Conservation (phyloP, 2,113 vertebrate genomes). For the Labrus mixtus region DNA sequence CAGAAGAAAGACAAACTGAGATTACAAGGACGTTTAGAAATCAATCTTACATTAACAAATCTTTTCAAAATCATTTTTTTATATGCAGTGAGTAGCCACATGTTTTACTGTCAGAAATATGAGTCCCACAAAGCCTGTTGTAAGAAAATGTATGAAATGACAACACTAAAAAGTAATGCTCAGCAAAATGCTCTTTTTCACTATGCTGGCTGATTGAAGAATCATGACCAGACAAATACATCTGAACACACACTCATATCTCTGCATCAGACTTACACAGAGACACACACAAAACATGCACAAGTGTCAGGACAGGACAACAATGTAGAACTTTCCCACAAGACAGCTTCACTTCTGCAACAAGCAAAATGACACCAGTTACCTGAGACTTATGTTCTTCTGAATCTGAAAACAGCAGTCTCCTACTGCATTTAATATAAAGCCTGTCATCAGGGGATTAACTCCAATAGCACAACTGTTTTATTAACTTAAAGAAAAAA, state of each 20-base stretch:
- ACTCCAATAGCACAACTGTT: not conserved
- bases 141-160: too few species aligned
- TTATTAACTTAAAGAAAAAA: not conserved
- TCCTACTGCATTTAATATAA: not conserved
- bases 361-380: not conserved
- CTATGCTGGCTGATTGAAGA: conserved; percentile 16
- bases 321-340: not conserved
- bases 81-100: not conserved
- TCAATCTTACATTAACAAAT: too few species aligned
- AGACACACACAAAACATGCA: not conserved
- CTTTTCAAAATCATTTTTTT: not conserved
- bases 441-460: not conserved
- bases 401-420: not conserved
- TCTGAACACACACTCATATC: not conserved
- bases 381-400: not conserved
- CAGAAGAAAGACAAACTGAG: not conserved
- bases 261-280: not conserved
- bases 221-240: not conserved
- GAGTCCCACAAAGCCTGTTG: not conserved
- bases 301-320: not conserved
- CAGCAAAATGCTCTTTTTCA: not conserved
- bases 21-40: too few species aligned
- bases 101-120: not conserved
- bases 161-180: too few species aligned
- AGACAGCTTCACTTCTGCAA: not conserved